Evolutionary conservation across 2,113 vertebrate species (phyloP).

Genomic region (Dicrurus megarhynchus): DNA sequence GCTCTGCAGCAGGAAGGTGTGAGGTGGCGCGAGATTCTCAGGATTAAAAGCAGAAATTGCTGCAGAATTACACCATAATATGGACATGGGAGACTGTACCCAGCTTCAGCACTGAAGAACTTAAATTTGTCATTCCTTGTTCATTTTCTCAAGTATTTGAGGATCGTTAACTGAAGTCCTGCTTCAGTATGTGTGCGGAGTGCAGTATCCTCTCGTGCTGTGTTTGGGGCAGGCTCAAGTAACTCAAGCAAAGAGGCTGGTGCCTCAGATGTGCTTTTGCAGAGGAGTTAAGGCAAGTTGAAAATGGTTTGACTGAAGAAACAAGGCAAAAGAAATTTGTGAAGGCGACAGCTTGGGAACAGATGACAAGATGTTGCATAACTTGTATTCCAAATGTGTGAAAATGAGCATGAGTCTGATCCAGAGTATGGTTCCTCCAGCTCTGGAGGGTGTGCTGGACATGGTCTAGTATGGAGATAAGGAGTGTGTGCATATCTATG

Average conservation of each 20-base stretch:
- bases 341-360: background rate
- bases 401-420: background rate
- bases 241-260: background rate
- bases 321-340: background rate
- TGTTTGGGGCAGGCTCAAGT: background rate
- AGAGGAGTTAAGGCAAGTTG: background rate
- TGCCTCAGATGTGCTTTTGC: background rate
- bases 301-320: background rate
- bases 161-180: background rate
- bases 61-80: background rate
- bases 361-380: background rate
- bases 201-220: background rate
- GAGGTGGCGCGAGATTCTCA: background rate
- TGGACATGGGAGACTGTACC: background rate
- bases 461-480: background rate
- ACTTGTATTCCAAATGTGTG: rapidly evolving
- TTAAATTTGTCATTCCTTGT: background rate
- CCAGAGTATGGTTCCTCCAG: background rate
- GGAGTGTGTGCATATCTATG: background rate
- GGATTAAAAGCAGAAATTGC: background rate
- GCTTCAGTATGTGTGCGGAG: background rate
- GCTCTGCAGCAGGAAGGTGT: background rate
- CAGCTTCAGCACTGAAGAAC: background rate
- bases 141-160: background rate
- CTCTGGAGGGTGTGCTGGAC: background rate